Evolutionary conservation across 2,113 vertebrate species (phyloP), one percentile per base, ranked within the genome.

Genomic region (Microtus oregoni): DNA sequence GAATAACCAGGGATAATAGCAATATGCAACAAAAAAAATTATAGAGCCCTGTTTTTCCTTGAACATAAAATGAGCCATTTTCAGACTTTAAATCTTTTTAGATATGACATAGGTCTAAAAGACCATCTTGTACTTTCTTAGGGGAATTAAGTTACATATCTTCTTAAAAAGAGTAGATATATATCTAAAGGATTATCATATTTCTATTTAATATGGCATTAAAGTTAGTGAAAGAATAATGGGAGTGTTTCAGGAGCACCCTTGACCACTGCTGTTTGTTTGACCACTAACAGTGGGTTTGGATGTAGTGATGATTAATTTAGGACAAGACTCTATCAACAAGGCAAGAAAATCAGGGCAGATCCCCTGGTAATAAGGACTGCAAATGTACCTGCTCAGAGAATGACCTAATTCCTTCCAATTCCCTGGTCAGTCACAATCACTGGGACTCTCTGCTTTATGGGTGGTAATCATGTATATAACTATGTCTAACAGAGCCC

Each of bases 301-400:
- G 4, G 6, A 72, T 8, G 7, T 26, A 95, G 32, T 67, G 28
- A 96, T 38, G 72, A 7, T 61, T 97, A 83, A 96, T 92, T 95
- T 95, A 96, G 90, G 78, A 20, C 86, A 95, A 22, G 61, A 94
- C n/a, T 94, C 72, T 55, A 94, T 63, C 17, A n/a, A 91, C 28
- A 90, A 95, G 61, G 41, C 35, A 94, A 91, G 44, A 88, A 94
- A 98, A 95, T 90, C 63, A 87, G 90, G 82, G 90, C 81, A 82
- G 38, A 93, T 94, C 95, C 90, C 90, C 19, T 86, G 96, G 90
- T 92, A 94, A 94, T 96, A 94, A 75, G 90, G 70, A 82, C 19
- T 82, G 61, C 7, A 93, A 94, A 95, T 90, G 81, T 20, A 50
- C 52, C 77, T 92, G 41, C 61, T 93, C 58, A 82, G 10, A 47